These are phyloP conservation scores for Vireo altiloquus DNA, from an alignment of 2,113 vertebrate species.

Conservation along the genomic window DNA sequence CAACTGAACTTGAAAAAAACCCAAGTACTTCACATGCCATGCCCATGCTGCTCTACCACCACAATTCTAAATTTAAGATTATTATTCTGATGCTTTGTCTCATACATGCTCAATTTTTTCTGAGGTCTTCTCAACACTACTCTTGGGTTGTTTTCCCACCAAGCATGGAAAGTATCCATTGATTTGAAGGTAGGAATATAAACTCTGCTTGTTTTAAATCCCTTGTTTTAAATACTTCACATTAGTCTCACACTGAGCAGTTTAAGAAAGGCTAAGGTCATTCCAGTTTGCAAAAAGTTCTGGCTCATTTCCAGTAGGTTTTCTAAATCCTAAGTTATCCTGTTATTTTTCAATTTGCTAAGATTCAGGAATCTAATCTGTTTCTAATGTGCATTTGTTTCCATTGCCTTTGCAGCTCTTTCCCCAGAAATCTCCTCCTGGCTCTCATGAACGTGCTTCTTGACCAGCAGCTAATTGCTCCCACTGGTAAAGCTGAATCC, in stretches of 20 bases:
- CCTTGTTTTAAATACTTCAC: too few species aligned
- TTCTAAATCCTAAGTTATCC: background rate
- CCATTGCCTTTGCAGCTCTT: background rate
- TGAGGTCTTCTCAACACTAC: background rate
- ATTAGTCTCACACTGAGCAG: background rate
- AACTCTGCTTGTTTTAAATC: background rate
- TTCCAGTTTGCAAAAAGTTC: background rate
- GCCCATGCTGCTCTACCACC: background rate
- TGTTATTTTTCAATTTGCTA: background rate
- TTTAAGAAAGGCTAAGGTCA: background rate
- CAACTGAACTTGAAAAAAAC: background rate
- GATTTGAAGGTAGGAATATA: background rate
- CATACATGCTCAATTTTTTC: background rate
- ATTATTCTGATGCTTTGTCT: background rate
- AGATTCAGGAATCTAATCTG: background rate
- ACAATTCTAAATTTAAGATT: background rate
- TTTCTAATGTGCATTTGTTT: background rate
- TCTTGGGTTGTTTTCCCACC: background rate
- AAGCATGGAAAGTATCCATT: background rate
- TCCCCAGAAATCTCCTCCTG: background rate
- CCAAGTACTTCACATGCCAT: background rate
- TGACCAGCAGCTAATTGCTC: constrained; percentile 5
- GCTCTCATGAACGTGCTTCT: background rate
- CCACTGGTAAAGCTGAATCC: background rate
- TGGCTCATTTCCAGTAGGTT: background rate